Evolutionary conservation across 2,888 invertebrate genomes (phyloP).

Genomic region (Heteropelma amictum): DNA sequence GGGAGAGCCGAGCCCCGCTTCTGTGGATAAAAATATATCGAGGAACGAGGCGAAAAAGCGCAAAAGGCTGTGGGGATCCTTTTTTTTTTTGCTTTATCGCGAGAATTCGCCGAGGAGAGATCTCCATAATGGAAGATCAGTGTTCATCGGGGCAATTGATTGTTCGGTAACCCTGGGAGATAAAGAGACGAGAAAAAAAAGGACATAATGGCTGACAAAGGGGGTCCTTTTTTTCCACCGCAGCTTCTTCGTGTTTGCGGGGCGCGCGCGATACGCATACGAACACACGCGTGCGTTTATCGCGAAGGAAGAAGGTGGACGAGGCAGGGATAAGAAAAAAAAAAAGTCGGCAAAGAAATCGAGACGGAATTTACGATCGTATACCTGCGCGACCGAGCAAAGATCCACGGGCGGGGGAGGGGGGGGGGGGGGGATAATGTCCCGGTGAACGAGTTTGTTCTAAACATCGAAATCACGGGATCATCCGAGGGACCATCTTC

Average conservation of each 20-base stretch:
- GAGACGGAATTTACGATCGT: slow-evolving; percentile 53
- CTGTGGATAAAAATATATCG: no score
- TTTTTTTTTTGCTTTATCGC: no score
- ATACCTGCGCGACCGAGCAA: slow-evolving; percentile 48
- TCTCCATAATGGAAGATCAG: slow-evolving; percentile 51
- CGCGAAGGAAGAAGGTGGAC: not conserved
- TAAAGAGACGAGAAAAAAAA: not conserved
- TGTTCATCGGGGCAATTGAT: slow-evolving; percentile 48
- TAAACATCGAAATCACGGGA: not conserved
- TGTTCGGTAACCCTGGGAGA: slow-evolving; percentile 34
- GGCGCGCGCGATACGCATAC: no score
- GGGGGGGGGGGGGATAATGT: not conserved
- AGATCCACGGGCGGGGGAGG: slow-evolving; percentile 14
- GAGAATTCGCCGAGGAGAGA: slow-evolving; percentile 28
- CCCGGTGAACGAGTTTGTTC: slow-evolving; percentile 33
- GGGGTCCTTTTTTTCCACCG: slow-evolving; percentile 10
- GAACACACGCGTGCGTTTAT: not conserved
- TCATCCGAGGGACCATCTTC: no score
- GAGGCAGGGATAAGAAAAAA: not conserved
- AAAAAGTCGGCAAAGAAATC: slow-evolving; percentile 24
- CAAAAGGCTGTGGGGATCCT: not conserved
- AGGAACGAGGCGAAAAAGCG: not conserved
- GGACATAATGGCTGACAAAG: slow-evolving; percentile 38
- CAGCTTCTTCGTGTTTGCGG: slow-evolving; percentile 1
- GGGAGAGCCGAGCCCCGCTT: no score